These are phyloP conservation scores for Pilophorus perplexus DNA, from an alignment of 2,888 invertebrate species.

Conservation along the genomic window DNA sequence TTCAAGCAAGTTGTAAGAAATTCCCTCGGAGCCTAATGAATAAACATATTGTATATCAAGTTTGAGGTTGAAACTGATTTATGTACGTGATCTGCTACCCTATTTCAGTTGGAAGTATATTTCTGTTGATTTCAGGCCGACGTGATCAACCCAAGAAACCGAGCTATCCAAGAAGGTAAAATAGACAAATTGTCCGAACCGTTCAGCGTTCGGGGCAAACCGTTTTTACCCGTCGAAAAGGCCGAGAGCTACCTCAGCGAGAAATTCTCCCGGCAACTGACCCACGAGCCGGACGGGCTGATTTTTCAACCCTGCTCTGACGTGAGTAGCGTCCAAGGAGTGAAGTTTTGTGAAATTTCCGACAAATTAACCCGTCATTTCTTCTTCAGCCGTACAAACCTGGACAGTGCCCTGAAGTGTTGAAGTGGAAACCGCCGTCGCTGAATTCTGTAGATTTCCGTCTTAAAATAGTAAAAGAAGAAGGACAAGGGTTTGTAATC, in stretches of 20 bases:
- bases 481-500: constrained; percentile 67
- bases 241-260: constrained; percentile 71
- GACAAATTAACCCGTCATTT: not conserved
- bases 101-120: no score
- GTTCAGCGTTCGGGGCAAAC: constrained; percentile 85
- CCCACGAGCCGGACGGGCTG: constrained; percentile 95
- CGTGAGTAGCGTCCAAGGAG: constrained; percentile 57
- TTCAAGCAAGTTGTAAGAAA: not conserved
- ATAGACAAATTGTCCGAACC: constrained; percentile 78
- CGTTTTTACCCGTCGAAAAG: constrained; percentile 82
- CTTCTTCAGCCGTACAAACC: constrained; percentile 70
- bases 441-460: constrained; percentile 96
- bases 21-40: no score
- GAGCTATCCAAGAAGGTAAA: constrained; percentile 72
- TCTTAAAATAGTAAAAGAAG: constrained; percentile 73
- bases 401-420: constrained; percentile 77
- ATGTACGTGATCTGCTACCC: no score
- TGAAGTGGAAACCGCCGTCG: constrained; percentile 96
- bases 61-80: no score
- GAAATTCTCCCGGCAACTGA: constrained; percentile 78
- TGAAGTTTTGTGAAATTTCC: not conserved
- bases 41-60: no score
- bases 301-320: constrained; percentile 92
- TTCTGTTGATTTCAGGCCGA: constrained; percentile 49
- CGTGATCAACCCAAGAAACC: constrained; percentile 57